Base-by-base conservation (phyloP, 2,113 vertebrate species). In the Chloropsis cyanopogon region DNA sequence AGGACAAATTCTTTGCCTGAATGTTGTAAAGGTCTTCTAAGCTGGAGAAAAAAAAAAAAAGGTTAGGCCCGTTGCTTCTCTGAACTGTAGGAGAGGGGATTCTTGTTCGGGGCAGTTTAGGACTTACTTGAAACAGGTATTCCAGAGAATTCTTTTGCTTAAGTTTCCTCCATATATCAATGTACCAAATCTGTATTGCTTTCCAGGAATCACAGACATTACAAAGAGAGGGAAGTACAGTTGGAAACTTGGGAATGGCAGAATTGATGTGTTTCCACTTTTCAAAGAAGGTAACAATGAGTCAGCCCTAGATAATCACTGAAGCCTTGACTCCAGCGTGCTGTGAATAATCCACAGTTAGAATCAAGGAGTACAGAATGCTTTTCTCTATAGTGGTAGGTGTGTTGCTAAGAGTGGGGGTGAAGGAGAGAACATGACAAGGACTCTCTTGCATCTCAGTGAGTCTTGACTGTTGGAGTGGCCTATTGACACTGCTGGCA, bases 381-480 rank as follows among this genome's bases (percentile, higher is more conserved):
- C 44, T 78, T 83, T 89, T 86, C 66, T 91, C 66, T 66, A 3
- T 42, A 82, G 68, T 71, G 88, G 71, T 71, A 68, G 94, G 64
- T 81, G 88, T 56, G 28, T 29, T 60, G 72, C 72, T 78, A 59
- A 68, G 95, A 92, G 85, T 18, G 14, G 52, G 63, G 59, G 24
- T 26, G 44, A 88, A 94, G 68, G 79, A 77, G 65, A 53, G 46
- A 83, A 92, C n/a, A 3, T 42, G 76, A 95, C 81, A 95, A 93
- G 88, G 64, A 73, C 78, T 73, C 92, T 93, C 79, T 53, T 86
- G 86, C 86, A 81, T 64, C 79, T 86, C 92, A 49, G 60, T 8
- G 72, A 88, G 72, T 88, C 95, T 93, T 94, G 86, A 93, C 94
- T 92, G 76, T 39, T 88, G 79, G 72, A 93, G 72, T 90, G 82